Conservation (phyloP, 2,888 invertebrate genomes). For the Resseliella maxima region DNA sequence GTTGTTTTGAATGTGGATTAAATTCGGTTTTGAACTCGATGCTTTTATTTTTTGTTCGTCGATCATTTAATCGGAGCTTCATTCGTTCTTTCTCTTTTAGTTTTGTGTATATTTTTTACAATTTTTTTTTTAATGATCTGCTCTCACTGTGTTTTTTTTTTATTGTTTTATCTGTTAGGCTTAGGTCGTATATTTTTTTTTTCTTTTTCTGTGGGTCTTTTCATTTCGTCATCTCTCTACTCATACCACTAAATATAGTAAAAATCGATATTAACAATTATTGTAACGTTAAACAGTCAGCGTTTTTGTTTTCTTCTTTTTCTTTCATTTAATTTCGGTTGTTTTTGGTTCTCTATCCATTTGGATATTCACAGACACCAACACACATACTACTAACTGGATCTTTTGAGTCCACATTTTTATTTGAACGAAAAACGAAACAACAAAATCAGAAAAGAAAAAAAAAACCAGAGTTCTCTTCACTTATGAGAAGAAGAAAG, state of each 20-base stretch:
- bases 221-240: constrained; percentile 25
- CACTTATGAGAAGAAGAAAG: too few species aligned
- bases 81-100: not conserved
- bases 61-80: constrained; percentile 34
- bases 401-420: not conserved
- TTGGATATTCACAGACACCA: not conserved
- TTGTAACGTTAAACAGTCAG: constrained; percentile 45
- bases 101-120: not conserved
- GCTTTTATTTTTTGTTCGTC: constrained; percentile 23
- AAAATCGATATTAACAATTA: constrained; percentile 53
- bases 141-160: constrained; percentile 24
- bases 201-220: not conserved
- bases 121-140: constrained; percentile 7
- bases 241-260: constrained; percentile 10
- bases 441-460: not conserved
- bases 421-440: not conserved
- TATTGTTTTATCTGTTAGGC: constrained; percentile 34
- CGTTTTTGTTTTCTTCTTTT: too few species aligned
- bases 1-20: constrained; percentile 20
- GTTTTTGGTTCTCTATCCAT: constrained; percentile 14
- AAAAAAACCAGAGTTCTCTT: too few species aligned
- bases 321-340: constrained; percentile 46
- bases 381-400: constrained; percentile 35
- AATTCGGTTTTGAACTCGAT: not conserved
- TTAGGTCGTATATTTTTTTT: not conserved